Conservation (phyloP, 2,113 vertebrate species). For the Myocastor coypus region DNA sequence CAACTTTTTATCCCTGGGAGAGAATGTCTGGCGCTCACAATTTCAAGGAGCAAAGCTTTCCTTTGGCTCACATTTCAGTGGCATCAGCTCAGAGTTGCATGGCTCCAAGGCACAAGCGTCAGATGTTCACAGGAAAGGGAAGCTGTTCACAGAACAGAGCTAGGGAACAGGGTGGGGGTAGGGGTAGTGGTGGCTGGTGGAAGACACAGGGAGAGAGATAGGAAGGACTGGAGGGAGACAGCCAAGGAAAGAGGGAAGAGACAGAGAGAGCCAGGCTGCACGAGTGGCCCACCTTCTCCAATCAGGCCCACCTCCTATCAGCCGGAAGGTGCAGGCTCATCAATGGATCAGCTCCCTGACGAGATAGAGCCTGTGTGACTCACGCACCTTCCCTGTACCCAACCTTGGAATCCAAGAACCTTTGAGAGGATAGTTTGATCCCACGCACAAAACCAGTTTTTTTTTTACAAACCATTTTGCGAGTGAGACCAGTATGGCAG, state of each 20-base stretch:
- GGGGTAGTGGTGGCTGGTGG: too few species aligned
- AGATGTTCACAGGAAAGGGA: neutral
- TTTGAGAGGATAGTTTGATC: neutral
- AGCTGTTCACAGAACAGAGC: neutral
- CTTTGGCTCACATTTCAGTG: neutral
- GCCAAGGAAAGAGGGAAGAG: too few species aligned
- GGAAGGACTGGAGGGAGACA: too few species aligned
- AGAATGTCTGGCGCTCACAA: neutral
- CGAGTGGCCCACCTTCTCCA: neutral
- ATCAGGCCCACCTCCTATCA: neutral
- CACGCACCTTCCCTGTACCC: neutral
- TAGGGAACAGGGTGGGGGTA: too few species aligned
- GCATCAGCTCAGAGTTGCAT: neutral
- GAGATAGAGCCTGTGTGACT: neutral
- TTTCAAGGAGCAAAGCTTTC: neutral
- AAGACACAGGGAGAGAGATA: too few species aligned
- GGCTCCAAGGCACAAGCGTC: neutral
- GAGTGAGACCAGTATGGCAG: fast-evolving
- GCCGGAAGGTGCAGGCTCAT: neutral
- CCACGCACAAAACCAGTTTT: neutral
- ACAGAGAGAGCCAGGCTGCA: neutral
- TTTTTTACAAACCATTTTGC: neutral
- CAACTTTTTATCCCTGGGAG: neutral
- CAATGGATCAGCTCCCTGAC: neutral
- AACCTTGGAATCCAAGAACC: neutral